Evolutionary conservation across 2,113 vertebrate species (phyloP).

Genomic region (Thalassarche chlororhynchos): DNA sequence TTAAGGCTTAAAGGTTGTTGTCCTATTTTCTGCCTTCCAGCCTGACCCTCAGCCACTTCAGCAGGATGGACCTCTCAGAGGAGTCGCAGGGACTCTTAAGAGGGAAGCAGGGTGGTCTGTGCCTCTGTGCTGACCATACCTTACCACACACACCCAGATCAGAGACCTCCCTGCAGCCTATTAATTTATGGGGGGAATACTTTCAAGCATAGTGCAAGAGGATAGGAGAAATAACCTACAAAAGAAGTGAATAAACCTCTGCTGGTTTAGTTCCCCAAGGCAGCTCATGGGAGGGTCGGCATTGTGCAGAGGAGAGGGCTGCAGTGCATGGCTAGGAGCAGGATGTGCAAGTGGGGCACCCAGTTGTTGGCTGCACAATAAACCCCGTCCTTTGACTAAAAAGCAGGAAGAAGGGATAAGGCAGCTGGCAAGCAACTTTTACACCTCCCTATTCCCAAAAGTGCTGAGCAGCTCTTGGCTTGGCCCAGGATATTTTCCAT

Average conservation of each 20-base stretch:
- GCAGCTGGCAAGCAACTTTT: neutral
- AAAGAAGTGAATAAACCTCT: neutral
- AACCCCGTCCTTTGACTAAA: neutral
- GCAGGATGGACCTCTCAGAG: neutral
- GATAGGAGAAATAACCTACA: neutral
- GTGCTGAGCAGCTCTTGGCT: neutral
- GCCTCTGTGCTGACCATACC: neutral
- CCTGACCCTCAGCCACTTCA: neutral
- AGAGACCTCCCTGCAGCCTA: neutral
- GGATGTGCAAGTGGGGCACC: neutral
- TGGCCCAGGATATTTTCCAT: neutral
- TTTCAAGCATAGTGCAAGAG: neutral
- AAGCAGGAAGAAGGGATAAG: neutral
- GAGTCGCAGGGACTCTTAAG: neutral
- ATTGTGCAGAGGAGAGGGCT: neutral
- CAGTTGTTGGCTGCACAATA: neutral
- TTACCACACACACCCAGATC: neutral
- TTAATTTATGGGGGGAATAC: neutral
- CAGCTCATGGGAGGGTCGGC: fast-evolving
- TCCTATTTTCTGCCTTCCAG: neutral
- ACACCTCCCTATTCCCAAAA: neutral
- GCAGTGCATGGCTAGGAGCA: neutral
- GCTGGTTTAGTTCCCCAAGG: neutral
- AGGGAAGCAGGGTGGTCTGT: neutral
- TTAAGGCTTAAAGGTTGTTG: neutral